phyloP scores from a whole-genome alignment of 2,888 invertebrate genomes.

The Trichopoda pennipes region DNA sequence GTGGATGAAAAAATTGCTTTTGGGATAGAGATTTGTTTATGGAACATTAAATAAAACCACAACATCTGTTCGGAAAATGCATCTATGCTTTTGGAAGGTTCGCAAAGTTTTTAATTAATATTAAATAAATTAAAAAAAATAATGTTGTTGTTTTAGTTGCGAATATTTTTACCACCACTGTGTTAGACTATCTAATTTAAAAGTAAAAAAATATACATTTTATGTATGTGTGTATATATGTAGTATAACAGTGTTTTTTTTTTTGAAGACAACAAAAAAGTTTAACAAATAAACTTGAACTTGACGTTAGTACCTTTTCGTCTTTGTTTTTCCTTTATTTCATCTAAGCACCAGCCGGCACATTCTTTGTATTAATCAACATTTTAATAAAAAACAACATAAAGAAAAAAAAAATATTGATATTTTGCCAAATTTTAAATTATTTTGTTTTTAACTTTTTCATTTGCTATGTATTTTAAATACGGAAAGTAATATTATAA shows the following conservation, averaged over 20 bases:
- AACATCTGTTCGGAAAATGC: no score
- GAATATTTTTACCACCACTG: no score
- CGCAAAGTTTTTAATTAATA: no score
- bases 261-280: conserved; percentile 3
- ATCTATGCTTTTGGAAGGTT: no score
- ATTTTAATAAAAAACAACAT: conserved; percentile 6
- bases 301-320: conserved; percentile 51
- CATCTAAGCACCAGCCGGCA: conserved; percentile 2
- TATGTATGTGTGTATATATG: no score
- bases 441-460: conserved; percentile 9
- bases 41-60: no score
- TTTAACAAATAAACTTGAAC: conserved; percentile 61
- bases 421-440: conserved; percentile 54
- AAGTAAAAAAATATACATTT: no score
- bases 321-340: not conserved
- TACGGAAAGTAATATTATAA: not conserved
- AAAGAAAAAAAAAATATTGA: conserved; percentile 54
- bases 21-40: no score
- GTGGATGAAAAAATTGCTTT: no score
- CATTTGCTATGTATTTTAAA: not conserved
- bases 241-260: not conserved
- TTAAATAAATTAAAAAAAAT: no score
- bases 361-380: conserved; percentile 27
- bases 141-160: no score
- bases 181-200: no score